Base-by-base conservation (phyloP, 2,888 invertebrate genomes). In the Euplagia quadripunctaria region DNA sequence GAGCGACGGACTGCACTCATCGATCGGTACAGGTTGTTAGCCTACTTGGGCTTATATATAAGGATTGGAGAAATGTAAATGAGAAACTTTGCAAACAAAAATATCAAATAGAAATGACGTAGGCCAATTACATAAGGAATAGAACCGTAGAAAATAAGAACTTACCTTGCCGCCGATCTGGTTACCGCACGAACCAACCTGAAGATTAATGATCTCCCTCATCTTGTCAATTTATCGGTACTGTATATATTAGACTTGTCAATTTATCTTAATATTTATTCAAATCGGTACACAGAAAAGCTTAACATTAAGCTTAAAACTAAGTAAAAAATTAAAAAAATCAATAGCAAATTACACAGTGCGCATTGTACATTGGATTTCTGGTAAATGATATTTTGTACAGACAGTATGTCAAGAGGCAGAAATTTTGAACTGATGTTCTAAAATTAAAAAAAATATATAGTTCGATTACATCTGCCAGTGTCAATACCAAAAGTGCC, bases 201-300 rank as follows among this genome's bases (percentile, higher is more conserved):
- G 98, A 82, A 98, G 94, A 88, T 97, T 97, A 80, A 98, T 97
- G 88, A 98, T 98, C 95, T 98, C 98, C 92, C 98, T 96, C 98
- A 98, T 98, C 92, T 96, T 96, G 91, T 75, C 66, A 93, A 93
- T 91, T 92, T 92, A 90, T 85, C 86, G 67, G 82, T 79, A 75
- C 46, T 65, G n/a, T n/a, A 65, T 51, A 75, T 80, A 77, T 84
- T 31, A 80, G 84, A 94, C 94, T 94, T 91, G 93, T 87, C 86
- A 93, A 95, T 94, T 95, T 92, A 84, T 86, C 82, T 82, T 88
- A 86, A 86, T 85, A 80, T 78, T 58, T 86, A 88, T 84, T 90
- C 72, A 91, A 92, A 88, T 63, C 76, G 82, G 73, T 79, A 88
- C 80, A 82, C 81, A 83, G 87, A 90, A 80, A 90, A 88, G 89